Base-by-base conservation (phyloP, 2,113 vertebrate species). In the Dermatemys mawii region DNA sequence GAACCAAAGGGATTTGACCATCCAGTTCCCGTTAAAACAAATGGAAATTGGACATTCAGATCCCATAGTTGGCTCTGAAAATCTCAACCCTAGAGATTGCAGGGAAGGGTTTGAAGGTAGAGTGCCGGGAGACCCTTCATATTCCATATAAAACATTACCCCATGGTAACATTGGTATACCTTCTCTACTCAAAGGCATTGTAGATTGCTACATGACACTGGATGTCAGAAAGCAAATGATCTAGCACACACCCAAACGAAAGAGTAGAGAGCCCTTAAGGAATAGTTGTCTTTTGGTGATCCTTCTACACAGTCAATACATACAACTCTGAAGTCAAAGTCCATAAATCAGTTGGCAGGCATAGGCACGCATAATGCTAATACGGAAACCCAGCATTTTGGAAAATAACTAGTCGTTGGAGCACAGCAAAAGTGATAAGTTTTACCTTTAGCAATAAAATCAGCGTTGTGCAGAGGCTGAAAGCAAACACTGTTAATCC, bases 391-490 rank as follows among this genome's bases (percentile, higher is more conserved):
- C 41, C 3, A 51, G 0, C 38, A 4, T 83, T 78, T 51, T 85
- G 54, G 13, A 38, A 83, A 10, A 1, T 2, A 6, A 3, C 16
- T 83, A 5, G 60, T 53, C 1, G 0, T 49, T 50, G 60, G 38
- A 11, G 75, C 38, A 35, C 17, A 91, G 46, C 57, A 83, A 86
- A 80, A 10, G 5, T 27, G 55, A 32, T 17, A 32, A 86, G n/a
- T 32, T 86, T 22, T 26, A 84, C 22, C 4, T 13, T 81, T 46
- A 41, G 35, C 2, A 7, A 48, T 67, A 17, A 60, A 78, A 44
- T 16, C 53, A 86, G 50, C 14, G 41, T 57, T 73, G 67, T 41
- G 19, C 67, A 73, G n/a, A 24, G 67, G 63, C 63, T 67, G 63
- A 67, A 67, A 17, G 67, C 38, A 41, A 38, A 41, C n/a, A 35